A percentile compares a stretch with the other conserved stretches of the same genome.
phyloP scores from a whole-genome alignment of 2,113 vertebrate species.

The Orcinus orca region DNA sequence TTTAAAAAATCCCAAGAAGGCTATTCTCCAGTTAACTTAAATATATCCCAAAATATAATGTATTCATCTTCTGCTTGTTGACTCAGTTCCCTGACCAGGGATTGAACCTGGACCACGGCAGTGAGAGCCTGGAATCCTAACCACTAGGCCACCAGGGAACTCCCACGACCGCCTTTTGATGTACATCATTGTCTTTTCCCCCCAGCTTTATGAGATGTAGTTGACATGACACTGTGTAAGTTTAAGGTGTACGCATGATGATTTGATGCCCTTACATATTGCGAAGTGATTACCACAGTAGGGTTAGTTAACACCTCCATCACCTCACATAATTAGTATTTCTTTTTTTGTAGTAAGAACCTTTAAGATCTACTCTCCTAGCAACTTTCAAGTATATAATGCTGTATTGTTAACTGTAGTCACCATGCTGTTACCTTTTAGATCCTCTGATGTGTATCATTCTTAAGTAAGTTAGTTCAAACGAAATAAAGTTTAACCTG shows the following conservation, averaged over 20 bases:
- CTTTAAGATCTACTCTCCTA: background rate
- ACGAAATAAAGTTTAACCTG: background rate
- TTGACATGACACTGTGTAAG: background rate
- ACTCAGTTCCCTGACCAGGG: background rate
- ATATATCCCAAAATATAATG: background rate
- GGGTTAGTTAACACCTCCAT: background rate
- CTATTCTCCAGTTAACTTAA: background rate
- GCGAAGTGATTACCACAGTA: background rate
- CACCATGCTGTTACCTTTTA: background rate
- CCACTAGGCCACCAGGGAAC: background rate
- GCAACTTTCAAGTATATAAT: background rate
- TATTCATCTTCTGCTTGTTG: slow-evolving; percentile 18
- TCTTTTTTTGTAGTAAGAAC: background rate
- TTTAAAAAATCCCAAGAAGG: background rate
- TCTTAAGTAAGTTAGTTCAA: slow-evolving; percentile 20
- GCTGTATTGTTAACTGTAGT: background rate
- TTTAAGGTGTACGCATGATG: background rate
- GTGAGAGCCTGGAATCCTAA: background rate
- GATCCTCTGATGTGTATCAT: background rate
- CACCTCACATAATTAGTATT: background rate
- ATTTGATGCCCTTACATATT: background rate
- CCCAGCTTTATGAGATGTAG: background rate
- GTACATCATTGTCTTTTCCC: background rate
- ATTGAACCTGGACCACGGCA: background rate
- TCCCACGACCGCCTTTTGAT: background rate